A percentile compares a stretch with the other conserved stretches of the same genome.
Evolutionary conservation across 2,888 invertebrate species (phyloP).

Genomic region (Synanthedon vespiformis): DNA sequence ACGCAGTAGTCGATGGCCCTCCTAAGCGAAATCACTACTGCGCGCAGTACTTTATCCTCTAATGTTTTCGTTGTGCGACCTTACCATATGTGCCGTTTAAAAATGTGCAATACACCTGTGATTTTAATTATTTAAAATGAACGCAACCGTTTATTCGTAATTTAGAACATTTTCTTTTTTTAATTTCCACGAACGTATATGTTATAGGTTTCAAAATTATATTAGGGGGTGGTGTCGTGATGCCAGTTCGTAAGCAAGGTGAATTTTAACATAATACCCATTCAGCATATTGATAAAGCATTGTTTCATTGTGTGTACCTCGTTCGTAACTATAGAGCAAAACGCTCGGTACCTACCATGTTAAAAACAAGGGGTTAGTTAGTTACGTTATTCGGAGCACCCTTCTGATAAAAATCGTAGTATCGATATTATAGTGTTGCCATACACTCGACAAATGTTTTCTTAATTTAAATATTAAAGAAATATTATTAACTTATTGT

Average conservation of each 20-base stretch:
- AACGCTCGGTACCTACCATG: background rate
- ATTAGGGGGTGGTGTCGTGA: constrained; percentile 69
- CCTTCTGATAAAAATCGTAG: constrained; percentile 26
- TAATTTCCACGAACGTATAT: constrained; percentile 37
- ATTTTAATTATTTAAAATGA: constrained; percentile 54
- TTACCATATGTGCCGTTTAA: constrained; percentile 36
- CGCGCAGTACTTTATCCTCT: constrained; percentile 45
- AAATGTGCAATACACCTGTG: constrained; percentile 38
- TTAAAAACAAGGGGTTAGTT: constrained; percentile 23
- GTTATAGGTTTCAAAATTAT: constrained; percentile 52
- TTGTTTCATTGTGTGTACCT: constrained; percentile 13
- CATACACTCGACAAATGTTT: constrained; percentile 7
- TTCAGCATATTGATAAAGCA: constrained; percentile 5
- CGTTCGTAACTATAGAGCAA: constrained; percentile 3
- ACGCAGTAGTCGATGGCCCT: constrained; percentile 62
- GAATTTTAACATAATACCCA: constrained; percentile 34
- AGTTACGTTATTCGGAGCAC: constrained; percentile 22
- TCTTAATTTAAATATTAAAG: too few relatives aligned
- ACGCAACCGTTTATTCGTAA: constrained; percentile 22
- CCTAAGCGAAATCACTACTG: constrained; percentile 47
- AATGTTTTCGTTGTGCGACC: constrained; percentile 58
- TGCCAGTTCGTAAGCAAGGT: constrained; percentile 85
- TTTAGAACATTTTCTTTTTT: constrained; percentile 44
- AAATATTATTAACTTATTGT: too few relatives aligned
- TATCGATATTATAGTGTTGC: constrained; percentile 36